Conservation (phyloP, 37 sponge, comb jelly and placozoan species). For the Geodia barretti region DNA sequence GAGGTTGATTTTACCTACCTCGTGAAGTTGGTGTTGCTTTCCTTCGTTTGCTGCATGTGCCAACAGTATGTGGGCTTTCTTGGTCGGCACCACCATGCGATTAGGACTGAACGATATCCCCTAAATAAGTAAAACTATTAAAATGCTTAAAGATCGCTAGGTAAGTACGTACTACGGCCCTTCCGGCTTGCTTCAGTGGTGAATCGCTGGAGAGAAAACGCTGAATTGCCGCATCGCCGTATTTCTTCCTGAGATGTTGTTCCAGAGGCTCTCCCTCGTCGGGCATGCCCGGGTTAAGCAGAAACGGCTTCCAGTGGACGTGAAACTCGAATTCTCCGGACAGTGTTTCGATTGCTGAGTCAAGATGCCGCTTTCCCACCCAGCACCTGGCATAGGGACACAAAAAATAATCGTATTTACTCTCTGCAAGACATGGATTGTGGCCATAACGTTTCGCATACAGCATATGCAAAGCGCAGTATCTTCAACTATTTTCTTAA, state of each 20-base stretch:
- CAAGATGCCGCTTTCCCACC: slow-evolving; percentile 53
- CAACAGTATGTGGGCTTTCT: slow-evolving; percentile 65
- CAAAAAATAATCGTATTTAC: neutral
- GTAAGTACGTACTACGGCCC: slow-evolving; percentile 30
- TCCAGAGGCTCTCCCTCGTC: slow-evolving; percentile 67
- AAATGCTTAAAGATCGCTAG: too few relatives aligned
- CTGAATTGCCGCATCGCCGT: slow-evolving; percentile 56
- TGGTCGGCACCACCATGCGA: slow-evolving; percentile 48
- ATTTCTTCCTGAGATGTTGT: slow-evolving; percentile 36
- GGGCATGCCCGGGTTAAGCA: slow-evolving; percentile 60
- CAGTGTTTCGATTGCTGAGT: slow-evolving; percentile 57
- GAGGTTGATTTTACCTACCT: slow-evolving; percentile 33
- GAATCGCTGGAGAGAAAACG: slow-evolving; percentile 26
- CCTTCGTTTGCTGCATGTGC: slow-evolving; percentile 54
- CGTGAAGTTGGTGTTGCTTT: slow-evolving; percentile 69
- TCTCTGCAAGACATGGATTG: too few relatives aligned
- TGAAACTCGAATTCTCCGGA: slow-evolving; percentile 49
- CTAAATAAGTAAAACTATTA: slow-evolving; percentile 6
- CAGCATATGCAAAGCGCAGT: too few relatives aligned
- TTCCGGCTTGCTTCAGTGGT: slow-evolving; percentile 23
- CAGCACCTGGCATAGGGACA: slow-evolving; percentile 35
- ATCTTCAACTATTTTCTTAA: too few relatives aligned
- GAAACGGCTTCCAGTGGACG: slow-evolving; percentile 71
- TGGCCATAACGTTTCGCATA: too few relatives aligned
- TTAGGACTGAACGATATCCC: slow-evolving; percentile 25